A percentile compares a stretch with the other conserved stretches of the same genome.
These are phyloP conservation scores for Elaphurus davidianus DNA, from an alignment of 2,113 vertebrate genomes.

Conservation along the genomic window DNA sequence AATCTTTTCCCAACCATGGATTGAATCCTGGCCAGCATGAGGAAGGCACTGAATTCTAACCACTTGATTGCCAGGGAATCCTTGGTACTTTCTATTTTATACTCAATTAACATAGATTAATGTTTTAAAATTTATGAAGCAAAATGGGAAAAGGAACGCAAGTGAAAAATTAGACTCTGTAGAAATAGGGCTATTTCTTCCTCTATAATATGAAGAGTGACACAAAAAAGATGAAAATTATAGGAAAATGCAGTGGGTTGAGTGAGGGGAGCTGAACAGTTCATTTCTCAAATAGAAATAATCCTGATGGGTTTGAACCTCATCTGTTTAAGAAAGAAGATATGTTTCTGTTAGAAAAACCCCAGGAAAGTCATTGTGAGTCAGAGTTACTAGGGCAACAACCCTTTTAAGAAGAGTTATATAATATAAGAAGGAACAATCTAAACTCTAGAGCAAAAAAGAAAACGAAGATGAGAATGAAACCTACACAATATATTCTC, in stretches of 20 bases:
- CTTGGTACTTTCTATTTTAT: not conserved
- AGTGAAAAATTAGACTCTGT: not conserved
- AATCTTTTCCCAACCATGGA: not conserved
- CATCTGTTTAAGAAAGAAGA: not conserved
- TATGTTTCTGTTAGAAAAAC: conserved; percentile 8
- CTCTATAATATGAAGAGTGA: not conserved
- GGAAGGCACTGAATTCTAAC: not conserved
- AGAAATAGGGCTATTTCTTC: not conserved
- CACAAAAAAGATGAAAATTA: not conserved
- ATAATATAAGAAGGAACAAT: conserved; percentile 18
- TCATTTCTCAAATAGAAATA: not conserved
- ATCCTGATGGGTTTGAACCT: not conserved
- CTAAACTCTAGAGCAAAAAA: not conserved
- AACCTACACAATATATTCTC: not conserved
- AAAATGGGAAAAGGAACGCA: not conserved
- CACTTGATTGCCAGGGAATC: not conserved
- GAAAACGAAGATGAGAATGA: not conserved
- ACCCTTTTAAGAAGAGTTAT: not conserved
- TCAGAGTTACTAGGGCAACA: not conserved
- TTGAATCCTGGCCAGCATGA: fast-evolving
- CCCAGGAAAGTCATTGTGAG: not conserved
- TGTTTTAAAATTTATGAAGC: not conserved
- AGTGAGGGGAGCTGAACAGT: not conserved
- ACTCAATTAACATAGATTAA: not conserved
- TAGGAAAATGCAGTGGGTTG: not conserved